Evolutionary conservation across 1,140 invertebrate genomes (phyloP).

Genomic region (Caenorhabditis brenneri): DNA sequence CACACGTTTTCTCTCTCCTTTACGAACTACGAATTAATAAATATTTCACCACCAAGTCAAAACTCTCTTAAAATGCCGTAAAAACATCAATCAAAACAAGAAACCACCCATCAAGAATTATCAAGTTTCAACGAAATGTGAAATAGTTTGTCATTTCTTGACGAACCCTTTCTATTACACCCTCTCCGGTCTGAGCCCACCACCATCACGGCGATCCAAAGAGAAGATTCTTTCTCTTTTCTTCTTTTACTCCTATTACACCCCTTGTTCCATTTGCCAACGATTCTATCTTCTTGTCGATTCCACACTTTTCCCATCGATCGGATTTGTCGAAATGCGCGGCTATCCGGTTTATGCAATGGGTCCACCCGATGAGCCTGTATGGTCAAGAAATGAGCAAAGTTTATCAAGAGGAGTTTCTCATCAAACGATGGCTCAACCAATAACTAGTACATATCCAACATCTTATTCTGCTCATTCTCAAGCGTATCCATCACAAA

Average conservation of each 20-base stretch:
- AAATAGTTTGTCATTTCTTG: neutral
- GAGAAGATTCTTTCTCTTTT: neutral
- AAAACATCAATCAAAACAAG: constrained; percentile 4
- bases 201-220: neutral
- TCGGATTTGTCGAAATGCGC: constrained; percentile 41
- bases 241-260: constrained; percentile 10
- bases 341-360: constrained; percentile 49
- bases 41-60: no score
- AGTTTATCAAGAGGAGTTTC: constrained; percentile 1
- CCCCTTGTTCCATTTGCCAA: constrained; percentile 14
- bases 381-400: constrained; percentile 47
- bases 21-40: no score
- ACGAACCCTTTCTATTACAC: constrained; percentile 18
- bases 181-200: neutral
- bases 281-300: neutral
- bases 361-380: constrained; percentile 39
- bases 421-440: constrained; percentile 32
- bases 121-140: neutral
- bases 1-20: no score
- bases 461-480: constrained; percentile 40
- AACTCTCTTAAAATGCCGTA: no score
- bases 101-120: neutral
- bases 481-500: constrained; percentile 54
- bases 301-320: neutral
- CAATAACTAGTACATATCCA: constrained; percentile 22